These are phyloP conservation scores for Agriopis leucophaearia DNA, from an alignment of 2,888 invertebrate genomes.

Conservation along the genomic window DNA sequence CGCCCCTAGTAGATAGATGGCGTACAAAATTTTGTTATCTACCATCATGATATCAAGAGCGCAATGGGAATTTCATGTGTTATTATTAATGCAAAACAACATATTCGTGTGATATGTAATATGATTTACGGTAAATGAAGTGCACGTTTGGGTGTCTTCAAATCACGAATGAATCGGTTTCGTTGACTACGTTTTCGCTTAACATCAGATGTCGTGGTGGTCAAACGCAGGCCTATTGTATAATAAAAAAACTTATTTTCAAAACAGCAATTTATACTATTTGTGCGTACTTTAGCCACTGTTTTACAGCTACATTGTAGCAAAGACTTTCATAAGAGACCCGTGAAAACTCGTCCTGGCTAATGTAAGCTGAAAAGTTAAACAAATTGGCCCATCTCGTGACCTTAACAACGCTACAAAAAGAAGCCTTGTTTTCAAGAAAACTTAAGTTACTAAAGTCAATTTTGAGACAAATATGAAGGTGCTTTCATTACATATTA, in stretches of 20 bases:
- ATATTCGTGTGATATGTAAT: too few species aligned
- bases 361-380: slow-evolving; percentile 79
- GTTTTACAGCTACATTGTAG: slow-evolving; percentile 2
- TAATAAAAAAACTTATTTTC: neutral
- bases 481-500: slow-evolving; percentile 21
- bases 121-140: too few species aligned
- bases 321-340: slow-evolving; percentile 68
- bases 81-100: too few species aligned
- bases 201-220: too few species aligned
- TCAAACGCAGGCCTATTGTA: too few species aligned
- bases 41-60: too few species aligned
- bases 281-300: slow-evolving; percentile 5
- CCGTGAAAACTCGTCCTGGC: slow-evolving; percentile 72
- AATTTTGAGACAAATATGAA: slow-evolving; percentile 32
- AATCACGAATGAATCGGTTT: too few species aligned
- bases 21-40: too few species aligned
- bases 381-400: slow-evolving; percentile 69
- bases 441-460: slow-evolving; percentile 35
- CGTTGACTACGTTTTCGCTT: too few species aligned
- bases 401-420: slow-evolving; percentile 49
- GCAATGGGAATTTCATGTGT: too few species aligned
- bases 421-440: slow-evolving; percentile 35
- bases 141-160: too few species aligned
- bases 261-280: neutral
- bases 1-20: too few species aligned